Evolutionary conservation across 2,888 invertebrate species (phyloP), one percentile per base, ranked within the genome.

Genomic region (Eristalis intricaria): DNA sequence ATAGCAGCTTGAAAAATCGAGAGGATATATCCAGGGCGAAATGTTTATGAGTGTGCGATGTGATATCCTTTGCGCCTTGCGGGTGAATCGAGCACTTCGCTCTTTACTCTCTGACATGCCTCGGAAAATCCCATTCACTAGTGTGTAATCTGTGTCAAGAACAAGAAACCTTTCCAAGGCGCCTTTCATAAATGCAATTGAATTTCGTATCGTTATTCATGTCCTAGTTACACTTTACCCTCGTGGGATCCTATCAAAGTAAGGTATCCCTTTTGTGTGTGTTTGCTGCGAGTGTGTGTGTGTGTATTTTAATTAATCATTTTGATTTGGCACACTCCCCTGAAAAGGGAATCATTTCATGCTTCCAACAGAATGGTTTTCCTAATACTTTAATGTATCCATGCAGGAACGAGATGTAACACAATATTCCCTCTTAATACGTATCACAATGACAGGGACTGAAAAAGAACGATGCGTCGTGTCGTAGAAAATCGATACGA

Each of bases 121-220:
- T 71, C 22, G 23, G 38, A 60, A 78, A 60, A 64, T n/a, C 43
- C 66, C 29, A 80, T 77, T 80, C 71, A 68, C 56, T 29, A 63
- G 71, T 43, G 71, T 43, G 40, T 43, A 61, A 73, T 73, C 77
- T 81, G 64, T 81, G 85, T 85, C 85, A 85, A 85, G 81, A 60
- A 73, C 76, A 69, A 40, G 40, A 73, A 73, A 69, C 35, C 68
- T 68, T 69, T 85, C 64, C 80, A 85, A 85, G 76, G 85, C 71
- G 71, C 22, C 66, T 40, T 77, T 22, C 68, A 69, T 73, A 63
- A 71, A 73, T 68, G 81, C 69, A 81, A 80, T 84, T 73, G 40
- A 80, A 76, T 78, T 78, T 65, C 22, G 32, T 58, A 23, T 50
- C 58, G 29, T 43, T 19, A 73, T 79, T 71, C 32, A 73, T 65